Conservation (phyloP, 2,113 vertebrate genomes). For the Propithecus coquereli region DNA sequence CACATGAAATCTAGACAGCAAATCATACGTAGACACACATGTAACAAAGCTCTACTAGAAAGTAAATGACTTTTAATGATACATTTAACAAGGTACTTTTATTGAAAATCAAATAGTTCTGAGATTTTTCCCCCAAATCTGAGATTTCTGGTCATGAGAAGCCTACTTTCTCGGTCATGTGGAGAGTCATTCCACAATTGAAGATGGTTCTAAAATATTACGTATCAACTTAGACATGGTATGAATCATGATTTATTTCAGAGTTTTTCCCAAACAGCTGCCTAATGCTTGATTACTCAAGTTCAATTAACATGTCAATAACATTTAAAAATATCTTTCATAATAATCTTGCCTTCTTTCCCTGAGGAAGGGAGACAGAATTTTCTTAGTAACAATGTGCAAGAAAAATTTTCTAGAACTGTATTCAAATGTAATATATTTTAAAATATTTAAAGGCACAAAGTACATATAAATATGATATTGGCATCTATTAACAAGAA, state of each 20-base stretch:
- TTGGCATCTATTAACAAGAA: neutral
- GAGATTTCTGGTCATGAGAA: constrained; percentile 2
- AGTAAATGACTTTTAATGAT: neutral
- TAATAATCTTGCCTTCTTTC: neutral
- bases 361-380: neutral
- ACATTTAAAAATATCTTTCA: neutral
- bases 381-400: neutral
- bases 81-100: neutral
- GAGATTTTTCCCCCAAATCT: neutral
- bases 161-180: neutral
- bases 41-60: neutral
- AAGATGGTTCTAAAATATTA: constrained; percentile 20
- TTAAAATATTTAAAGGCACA: constrained; percentile 24
- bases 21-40: neutral
- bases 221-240: neutral
- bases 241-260: constrained; percentile 1
- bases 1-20: neutral
- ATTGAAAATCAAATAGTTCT: constrained; percentile 33
- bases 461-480: neutral
- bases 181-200: neutral
- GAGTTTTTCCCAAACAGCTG: neutral
- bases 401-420: constrained; percentile 19
- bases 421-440: constrained; percentile 24
- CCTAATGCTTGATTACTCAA: neutral
- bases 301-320: neutral